Evolutionary conservation across 2,113 vertebrate species (phyloP).

Genomic region (Orientallactaga bullata): DNA sequence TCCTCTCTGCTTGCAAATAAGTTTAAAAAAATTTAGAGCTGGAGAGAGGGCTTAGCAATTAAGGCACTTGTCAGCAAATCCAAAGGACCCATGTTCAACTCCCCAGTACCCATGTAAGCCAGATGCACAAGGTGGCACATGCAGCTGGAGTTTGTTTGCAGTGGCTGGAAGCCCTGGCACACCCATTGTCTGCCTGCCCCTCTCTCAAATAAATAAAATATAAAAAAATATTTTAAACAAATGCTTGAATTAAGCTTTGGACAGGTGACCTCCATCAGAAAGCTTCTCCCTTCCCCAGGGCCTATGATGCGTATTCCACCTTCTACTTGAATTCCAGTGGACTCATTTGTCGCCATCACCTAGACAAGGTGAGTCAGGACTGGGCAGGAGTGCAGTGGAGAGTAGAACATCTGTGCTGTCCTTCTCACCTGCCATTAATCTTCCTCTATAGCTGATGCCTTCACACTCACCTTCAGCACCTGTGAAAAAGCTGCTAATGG

Average conservation of each 20-base stretch:
- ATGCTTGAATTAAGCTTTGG: not conserved
- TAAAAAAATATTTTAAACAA: not conserved
- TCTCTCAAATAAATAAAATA: too few species aligned
- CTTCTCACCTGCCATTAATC: not conserved
- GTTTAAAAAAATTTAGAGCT: too few species aligned
- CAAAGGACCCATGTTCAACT: too few species aligned
- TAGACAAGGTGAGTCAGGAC: slow-evolving; percentile 90
- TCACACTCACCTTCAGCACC: slow-evolving; percentile 87
- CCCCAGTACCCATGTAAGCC: too few species aligned
- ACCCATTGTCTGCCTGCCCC: too few species aligned
- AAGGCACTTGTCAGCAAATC: too few species aligned
- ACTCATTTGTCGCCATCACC: slow-evolving; percentile 92
- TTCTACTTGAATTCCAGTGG: slow-evolving; percentile 93
- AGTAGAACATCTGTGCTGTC: not conserved
- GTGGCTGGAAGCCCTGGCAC: too few species aligned
- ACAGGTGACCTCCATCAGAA: not conserved
- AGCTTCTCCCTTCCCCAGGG: slow-evolving; percentile 87
- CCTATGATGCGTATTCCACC: slow-evolving; percentile 94
- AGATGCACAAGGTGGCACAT: too few species aligned
- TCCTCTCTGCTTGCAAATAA: too few species aligned
- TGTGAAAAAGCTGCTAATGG: slow-evolving; percentile 89
- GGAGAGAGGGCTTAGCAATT: too few species aligned
- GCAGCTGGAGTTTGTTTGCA: too few species aligned
- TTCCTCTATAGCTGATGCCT: slow-evolving; percentile 88
- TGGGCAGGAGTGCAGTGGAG: not conserved